Evolutionary conservation across 2,797 vertebrate genomes (phyloP).

Genomic region (Miichthys miiuy): DNA sequence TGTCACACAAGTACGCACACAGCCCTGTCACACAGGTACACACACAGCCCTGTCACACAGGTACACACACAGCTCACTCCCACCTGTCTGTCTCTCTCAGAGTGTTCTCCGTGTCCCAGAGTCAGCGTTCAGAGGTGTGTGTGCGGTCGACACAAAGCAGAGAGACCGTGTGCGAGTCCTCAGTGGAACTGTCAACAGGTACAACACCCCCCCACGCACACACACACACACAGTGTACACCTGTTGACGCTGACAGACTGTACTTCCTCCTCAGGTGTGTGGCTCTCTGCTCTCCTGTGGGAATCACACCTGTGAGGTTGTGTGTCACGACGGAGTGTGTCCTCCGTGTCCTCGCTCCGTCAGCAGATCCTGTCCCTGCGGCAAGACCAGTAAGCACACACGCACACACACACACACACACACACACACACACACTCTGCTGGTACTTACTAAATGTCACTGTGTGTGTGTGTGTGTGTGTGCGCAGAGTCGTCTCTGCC

Average conservation of each 20-base stretch:
- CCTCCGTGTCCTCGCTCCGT: slow-evolving; percentile 93
- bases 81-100: slow-evolving; percentile 30
- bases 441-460: not conserved
- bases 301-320: slow-evolving; percentile 92
- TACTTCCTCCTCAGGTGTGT: slow-evolving; percentile 82
- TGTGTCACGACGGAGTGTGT: slow-evolving; percentile 91
- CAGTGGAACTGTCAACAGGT: slow-evolving; percentile 92
- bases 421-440: not conserved
- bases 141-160: slow-evolving; percentile 86
- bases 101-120: slow-evolving; percentile 90
- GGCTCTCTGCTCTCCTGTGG: slow-evolving; percentile 89
- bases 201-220: not conserved
- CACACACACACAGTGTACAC: not conserved
- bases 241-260: no score
- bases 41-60: no score
- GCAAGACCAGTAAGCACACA: slow-evolving; percentile 90
- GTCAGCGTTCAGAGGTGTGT: slow-evolving; percentile 92
- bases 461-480: slow-evolving; percentile 29
- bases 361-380: slow-evolving; percentile 92
- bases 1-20: no score
- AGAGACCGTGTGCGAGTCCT: slow-evolving; percentile 92
- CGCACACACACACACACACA: not conserved
- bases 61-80: no score
- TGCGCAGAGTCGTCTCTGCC: slow-evolving; percentile 90
- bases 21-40: no score